A percentile compares a stretch with the other conserved stretches of the same genome.
phyloP scores from a whole-genome alignment of 2,797 vertebrate genomes.

The Semotilus atromaculatus region DNA sequence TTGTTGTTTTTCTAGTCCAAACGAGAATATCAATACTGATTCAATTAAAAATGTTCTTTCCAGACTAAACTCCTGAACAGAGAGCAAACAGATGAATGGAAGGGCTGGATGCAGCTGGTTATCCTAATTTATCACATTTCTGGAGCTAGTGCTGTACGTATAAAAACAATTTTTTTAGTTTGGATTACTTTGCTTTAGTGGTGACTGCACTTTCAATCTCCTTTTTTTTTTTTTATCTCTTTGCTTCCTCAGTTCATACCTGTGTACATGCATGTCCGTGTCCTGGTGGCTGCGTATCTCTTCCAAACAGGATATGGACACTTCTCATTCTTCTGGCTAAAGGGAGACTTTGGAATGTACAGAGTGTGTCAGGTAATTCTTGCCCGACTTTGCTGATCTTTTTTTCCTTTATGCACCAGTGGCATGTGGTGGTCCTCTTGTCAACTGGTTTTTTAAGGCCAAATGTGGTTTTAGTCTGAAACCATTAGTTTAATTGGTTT shows the following conservation, averaged over 20 bases:
- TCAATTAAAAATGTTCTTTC: background rate
- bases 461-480: background rate
- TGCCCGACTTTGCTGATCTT: background rate
- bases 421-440: background rate
- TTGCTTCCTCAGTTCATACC: conserved; percentile 87
- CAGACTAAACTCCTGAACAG: conserved; percentile 95
- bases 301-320: conserved; percentile 99
- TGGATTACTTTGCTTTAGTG: background rate
- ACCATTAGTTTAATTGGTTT: background rate
- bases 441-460: background rate
- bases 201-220: background rate
- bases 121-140: conserved; percentile 99
- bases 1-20: background rate
- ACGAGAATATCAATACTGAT: background rate
- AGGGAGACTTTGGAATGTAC: conserved; percentile 96
- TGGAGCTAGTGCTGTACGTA: conserved; percentile 96
- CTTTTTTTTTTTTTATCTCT: background rate
- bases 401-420: background rate
- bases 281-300: conserved; percentile 96
- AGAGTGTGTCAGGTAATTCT: conserved; percentile 92
- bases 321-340: conserved; percentile 98
- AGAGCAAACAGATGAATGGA: conserved; percentile 99
- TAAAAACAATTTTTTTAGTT: background rate
- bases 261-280: conserved; percentile 98
- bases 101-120: conserved; percentile 99